A percentile compares a stretch with the other conserved stretches of the same genome.
Evolutionary conservation across 2,888 invertebrate genomes (phyloP).

Genomic region (Drosophila prolongata): DNA sequence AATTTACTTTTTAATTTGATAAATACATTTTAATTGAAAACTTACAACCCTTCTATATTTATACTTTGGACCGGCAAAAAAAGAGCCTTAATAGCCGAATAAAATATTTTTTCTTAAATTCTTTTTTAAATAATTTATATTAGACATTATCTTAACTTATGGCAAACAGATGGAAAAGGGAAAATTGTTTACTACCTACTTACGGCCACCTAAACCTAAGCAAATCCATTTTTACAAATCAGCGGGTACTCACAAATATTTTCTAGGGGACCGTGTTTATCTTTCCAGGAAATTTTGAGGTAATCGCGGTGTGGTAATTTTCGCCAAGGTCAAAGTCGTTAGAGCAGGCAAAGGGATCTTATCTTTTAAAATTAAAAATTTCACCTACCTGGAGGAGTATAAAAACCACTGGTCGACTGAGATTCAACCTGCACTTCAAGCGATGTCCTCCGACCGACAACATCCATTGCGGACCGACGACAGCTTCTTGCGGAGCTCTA

Average conservation of each 20-base stretch:
- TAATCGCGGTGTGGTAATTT: conserved; percentile 27
- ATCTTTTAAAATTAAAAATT: neutral
- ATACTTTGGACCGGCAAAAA: no score
- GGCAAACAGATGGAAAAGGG: neutral
- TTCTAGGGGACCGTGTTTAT: conserved; percentile 7
- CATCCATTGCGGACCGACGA: conserved; percentile 31
- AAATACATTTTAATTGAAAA: neutral
- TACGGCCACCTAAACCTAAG: conserved; percentile 2
- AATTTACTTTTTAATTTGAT: neutral
- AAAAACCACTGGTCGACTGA: conserved; percentile 36
- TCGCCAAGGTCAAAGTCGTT: conserved; percentile 49
- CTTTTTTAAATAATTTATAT: no score
- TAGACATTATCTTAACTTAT: neutral
- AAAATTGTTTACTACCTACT: conserved; percentile 8
- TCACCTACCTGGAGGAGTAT: conserved; percentile 58
- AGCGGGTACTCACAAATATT: neutral
- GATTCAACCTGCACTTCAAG: conserved; percentile 64
- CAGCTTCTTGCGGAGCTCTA: conserved; percentile 12
- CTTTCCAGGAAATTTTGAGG: conserved; percentile 22
- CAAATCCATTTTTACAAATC: conserved; percentile 12
- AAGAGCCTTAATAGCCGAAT: no score
- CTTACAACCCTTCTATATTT: neutral
- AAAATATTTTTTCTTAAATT: no score
- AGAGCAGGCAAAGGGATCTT: conserved; percentile 16
- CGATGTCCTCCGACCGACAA: conserved; percentile 47